Conservation (phyloP, 2,113 vertebrate species). For the Empidonax alnorum region DNA sequence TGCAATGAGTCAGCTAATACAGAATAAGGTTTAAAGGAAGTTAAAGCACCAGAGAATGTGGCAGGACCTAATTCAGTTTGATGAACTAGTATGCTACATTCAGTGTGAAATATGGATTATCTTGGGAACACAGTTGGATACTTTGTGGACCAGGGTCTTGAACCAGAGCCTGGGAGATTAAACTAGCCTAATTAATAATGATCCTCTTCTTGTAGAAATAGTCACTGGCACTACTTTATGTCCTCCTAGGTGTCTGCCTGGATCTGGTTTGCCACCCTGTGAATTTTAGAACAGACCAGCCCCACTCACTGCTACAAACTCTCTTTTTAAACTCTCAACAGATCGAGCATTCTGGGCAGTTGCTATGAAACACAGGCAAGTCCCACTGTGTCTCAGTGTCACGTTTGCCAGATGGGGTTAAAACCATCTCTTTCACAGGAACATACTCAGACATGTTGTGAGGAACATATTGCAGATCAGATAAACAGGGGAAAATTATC, state of each 20-base stretch:
- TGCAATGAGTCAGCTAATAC: background rate
- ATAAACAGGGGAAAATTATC: background rate
- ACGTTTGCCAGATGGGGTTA: background rate
- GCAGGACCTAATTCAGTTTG: background rate
- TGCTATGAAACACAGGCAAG: background rate
- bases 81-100: background rate
- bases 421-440: background rate
- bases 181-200: background rate
- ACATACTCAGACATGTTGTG: background rate
- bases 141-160: background rate
- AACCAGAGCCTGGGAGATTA: background rate
- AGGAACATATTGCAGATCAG: background rate
- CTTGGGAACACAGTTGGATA: background rate
- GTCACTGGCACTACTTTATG: background rate
- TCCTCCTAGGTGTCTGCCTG: background rate
- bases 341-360: background rate
- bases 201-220: background rate
- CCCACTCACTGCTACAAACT: fast-evolving
- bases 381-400: background rate
- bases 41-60: background rate
- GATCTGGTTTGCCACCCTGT: background rate
- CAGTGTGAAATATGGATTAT: fast-evolving
- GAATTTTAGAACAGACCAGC: background rate
- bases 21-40: background rate
- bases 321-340: background rate